phyloP scores from a whole-genome alignment of 1,140 invertebrate genomes.

The Dreissena polymorpha region DNA sequence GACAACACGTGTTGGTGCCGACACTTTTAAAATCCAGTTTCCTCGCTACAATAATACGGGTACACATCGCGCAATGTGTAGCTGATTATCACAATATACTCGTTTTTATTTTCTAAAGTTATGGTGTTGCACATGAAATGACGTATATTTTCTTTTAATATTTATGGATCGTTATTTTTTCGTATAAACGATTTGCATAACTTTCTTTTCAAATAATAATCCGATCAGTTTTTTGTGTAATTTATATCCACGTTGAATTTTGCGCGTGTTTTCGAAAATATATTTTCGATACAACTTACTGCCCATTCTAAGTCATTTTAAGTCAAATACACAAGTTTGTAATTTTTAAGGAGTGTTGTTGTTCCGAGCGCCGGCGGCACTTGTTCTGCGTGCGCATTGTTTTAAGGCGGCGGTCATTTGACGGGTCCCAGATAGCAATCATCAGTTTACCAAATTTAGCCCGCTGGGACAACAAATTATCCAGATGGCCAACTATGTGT shows the following conservation, averaged over 20 bases:
- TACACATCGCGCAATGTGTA: no score
- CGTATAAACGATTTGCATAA: no score
- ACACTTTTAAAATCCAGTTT: no score
- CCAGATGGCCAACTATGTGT: not conserved
- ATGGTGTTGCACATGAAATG: no score
- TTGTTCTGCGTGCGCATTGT: slow-evolving; percentile 14
- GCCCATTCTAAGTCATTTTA: not conserved
- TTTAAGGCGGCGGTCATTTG: slow-evolving; percentile 20
- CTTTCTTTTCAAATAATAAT: not conserved
- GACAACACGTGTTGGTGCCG: no score
- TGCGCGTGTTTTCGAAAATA: not conserved
- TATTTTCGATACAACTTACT: not conserved
- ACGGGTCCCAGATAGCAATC: not conserved
- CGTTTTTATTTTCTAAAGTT: no score
- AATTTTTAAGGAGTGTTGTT: no score
- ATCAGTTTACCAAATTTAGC: slow-evolving; percentile 10
- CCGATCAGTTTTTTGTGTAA: not conserved
- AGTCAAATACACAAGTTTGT: not conserved
- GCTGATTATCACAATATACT: no score
- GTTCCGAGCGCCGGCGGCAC: not conserved
- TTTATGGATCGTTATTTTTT: no score
- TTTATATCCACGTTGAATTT: not conserved
- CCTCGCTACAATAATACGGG: no score
- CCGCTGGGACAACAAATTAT: slow-evolving; percentile 24
- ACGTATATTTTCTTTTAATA: no score